Percentiles rank a stretch among this genome's conserved stretches.
phyloP scores from a whole-genome alignment of 2,113 vertebrate species.

The Ptilonorhynchus violaceus region DNA sequence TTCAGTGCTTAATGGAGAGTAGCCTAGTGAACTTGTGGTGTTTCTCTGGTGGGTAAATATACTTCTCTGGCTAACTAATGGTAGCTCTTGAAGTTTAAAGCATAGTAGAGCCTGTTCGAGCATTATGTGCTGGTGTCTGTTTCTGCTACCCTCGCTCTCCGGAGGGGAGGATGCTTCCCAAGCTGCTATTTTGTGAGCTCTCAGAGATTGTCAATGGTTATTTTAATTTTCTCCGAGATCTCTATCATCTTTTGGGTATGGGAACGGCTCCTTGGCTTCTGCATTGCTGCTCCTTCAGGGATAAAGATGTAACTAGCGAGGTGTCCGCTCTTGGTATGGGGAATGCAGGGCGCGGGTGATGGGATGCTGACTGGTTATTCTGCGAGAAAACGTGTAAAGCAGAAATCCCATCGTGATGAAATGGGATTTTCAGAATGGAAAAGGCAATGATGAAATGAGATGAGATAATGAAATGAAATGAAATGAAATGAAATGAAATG shows the following conservation, averaged over 20 bases:
- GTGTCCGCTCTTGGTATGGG: fast-evolving
- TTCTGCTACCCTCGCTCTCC: not conserved
- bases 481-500: not conserved
- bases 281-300: not conserved
- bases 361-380: not conserved
- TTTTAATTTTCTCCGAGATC: not conserved
- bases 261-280: not conserved
- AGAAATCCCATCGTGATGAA: not conserved
- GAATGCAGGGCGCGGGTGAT: fast-evolving
- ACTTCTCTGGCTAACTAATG: conserved; percentile 43
- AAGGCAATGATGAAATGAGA: not conserved
- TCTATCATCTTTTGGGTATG: not conserved
- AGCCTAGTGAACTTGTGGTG: conserved; percentile 37
- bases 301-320: not conserved
- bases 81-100: conserved; percentile 58
- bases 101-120: not conserved
- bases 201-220: not conserved
- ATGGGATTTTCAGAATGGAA: not conserved
- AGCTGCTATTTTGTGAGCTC: not conserved
- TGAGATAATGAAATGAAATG: no score
- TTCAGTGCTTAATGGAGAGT: conserved; percentile 24
- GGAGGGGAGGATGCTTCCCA: conserved; percentile 2
- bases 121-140: conserved; percentile 10
- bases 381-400: not conserved
- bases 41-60: conserved; percentile 50